Evolutionary conservation across 2,113 vertebrate species (phyloP).

Genomic region (Microcebus jonahi): DNA sequence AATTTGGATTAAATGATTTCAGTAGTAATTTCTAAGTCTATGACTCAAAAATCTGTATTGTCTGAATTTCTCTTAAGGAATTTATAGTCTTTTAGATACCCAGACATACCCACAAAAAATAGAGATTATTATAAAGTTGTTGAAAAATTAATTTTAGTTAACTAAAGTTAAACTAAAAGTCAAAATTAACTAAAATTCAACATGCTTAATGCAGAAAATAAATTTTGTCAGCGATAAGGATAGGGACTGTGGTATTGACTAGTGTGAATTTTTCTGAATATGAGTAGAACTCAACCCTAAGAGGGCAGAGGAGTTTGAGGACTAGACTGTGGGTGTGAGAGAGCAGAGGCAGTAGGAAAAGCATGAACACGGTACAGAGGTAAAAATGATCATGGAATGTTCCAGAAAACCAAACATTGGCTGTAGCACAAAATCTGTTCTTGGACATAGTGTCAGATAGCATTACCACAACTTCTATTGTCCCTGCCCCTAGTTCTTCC

Average conservation of each 20-base stretch:
- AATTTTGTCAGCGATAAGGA: background rate
- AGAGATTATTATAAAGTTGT: background rate
- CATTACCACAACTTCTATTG: too few species aligned
- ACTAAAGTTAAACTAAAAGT: background rate
- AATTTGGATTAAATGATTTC: constrained; percentile 1
- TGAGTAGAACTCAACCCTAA: background rate
- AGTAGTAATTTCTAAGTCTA: background rate
- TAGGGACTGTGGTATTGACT: background rate
- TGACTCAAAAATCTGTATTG: background rate
- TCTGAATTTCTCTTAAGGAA: background rate
- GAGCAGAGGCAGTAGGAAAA: background rate
- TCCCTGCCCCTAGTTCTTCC: background rate
- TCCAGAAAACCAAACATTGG: constrained; percentile 5
- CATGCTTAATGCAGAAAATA: background rate
- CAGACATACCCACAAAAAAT: background rate
- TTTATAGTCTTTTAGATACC: background rate
- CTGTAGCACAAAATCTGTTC: background rate
- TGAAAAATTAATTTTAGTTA: constrained; percentile 21
- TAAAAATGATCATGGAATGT: background rate
- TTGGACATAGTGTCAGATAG: background rate
- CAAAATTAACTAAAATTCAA: background rate
- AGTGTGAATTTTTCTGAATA: background rate
- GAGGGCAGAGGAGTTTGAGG: background rate
- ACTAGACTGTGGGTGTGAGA: background rate
- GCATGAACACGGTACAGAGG: background rate